A percentile compares a stretch with the other conserved stretches of the same genome.
Evolutionary conservation across 2,888 invertebrate species (phyloP).

Genomic region (Peribatodes rhomboidaria): DNA sequence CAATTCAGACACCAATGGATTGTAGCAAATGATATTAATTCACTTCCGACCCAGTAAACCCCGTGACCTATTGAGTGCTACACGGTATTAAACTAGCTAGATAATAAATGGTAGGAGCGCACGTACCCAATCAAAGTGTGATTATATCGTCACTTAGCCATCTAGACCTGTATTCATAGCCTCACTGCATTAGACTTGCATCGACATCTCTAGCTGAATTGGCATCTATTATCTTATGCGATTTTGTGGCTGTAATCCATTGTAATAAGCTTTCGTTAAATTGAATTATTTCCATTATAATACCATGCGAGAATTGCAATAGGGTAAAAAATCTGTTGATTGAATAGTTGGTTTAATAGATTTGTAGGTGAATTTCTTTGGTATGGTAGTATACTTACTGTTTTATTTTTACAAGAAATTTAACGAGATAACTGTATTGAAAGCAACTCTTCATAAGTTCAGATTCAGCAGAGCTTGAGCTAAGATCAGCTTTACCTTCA

Average conservation of each 20-base stretch:
- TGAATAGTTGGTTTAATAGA: too few relatives aligned
- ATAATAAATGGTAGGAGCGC: slow-evolving; percentile 36
- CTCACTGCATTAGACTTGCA: neutral
- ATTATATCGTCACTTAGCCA: slow-evolving; percentile 49
- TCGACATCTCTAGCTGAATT: slow-evolving; percentile 1
- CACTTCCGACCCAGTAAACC: slow-evolving; percentile 53
- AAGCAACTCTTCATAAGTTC: neutral
- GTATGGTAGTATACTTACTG: neutral
- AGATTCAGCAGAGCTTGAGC: slow-evolving; percentile 3
- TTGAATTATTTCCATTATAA: too few relatives aligned
- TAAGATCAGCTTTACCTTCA: neutral
- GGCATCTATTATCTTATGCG: neutral
- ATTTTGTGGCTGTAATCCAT: neutral
- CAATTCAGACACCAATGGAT: slow-evolving; percentile 12
- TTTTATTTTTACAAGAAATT: neutral
- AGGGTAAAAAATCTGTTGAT: too few relatives aligned
- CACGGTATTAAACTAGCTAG: slow-evolving; percentile 41
- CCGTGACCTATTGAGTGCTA: slow-evolving; percentile 45
- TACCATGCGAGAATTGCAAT: too few relatives aligned
- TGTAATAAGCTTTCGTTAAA: neutral
- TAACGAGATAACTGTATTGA: neutral
- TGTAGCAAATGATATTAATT: slow-evolving; percentile 30
- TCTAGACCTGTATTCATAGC: slow-evolving; percentile 39
- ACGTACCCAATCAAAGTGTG: slow-evolving; percentile 50
- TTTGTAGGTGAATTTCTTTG: neutral